phyloP scores from a whole-genome alignment of 1,140 invertebrate genomes.

The Acromyrmex heyeri region DNA sequence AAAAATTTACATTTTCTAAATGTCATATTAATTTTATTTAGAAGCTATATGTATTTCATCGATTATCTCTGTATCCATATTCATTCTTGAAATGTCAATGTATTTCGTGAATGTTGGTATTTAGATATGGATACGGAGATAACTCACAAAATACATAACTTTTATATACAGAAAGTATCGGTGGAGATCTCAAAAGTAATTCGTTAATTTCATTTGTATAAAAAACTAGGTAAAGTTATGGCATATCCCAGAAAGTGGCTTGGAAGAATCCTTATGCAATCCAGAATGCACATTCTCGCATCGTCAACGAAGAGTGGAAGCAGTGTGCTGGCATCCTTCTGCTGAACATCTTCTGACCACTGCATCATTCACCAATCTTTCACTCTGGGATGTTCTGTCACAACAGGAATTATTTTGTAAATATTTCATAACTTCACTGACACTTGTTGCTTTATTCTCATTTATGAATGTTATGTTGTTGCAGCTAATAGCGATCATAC shows the following conservation, averaged over 20 bases:
- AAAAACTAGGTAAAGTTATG: conserved; percentile 92
- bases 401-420: conserved; percentile 94
- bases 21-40: conserved; percentile 61
- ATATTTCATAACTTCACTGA: conserved; percentile 65
- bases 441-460: conserved; percentile 1
- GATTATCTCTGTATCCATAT: too few species aligned
- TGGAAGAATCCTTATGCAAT: conserved; percentile 92
- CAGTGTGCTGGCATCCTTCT: conserved; percentile 94
- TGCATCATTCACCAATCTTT: conserved; percentile 92
- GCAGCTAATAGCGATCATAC: conserved; percentile 92
- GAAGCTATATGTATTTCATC: too few species aligned
- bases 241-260: conserved; percentile 93
- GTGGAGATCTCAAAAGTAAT: not conserved
- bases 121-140: too few species aligned
- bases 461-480: conserved; percentile 65
- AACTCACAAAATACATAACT: too few species aligned
- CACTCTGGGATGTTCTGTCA: conserved; percentile 94
- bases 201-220: conserved; percentile 66
- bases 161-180: too few species aligned
- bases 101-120: too few species aligned
- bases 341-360: conserved; percentile 95
- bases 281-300: conserved; percentile 93
- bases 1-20: conserved; percentile 27
- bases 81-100: too few species aligned
- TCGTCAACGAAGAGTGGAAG: conserved; percentile 93